Base-by-base conservation (phyloP, 2,888 invertebrate species). In the Trichogramma evanescens region DNA sequence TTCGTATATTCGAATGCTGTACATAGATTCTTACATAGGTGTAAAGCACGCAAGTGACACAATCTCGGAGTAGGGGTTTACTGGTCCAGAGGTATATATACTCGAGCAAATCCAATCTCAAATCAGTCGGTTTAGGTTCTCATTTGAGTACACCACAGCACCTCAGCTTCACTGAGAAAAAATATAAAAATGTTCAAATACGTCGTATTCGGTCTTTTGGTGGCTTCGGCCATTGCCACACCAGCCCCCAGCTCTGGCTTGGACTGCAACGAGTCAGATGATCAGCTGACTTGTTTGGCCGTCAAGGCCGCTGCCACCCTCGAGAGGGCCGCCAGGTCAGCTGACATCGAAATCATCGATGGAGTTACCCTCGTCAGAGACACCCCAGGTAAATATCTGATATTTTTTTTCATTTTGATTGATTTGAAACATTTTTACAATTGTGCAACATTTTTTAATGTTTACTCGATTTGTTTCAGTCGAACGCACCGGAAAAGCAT, bases 251-350 rank as follows among this genome's bases (percentile, higher is more conserved):
- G 9, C 64, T 57, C 56, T 63, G 64, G 67, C 50, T 26, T 26
- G 26, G 71, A 77, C 65, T 77, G 77, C 62, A 77, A 80, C 59
- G 77, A 79, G 59, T 74, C 76, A 9, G 79, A 81, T 54, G 80
- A 82, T 60, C 70, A 82, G 66, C 71, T 82, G 66, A 81, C 82
- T 62, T 86, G 86, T 74, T 72, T 84, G 59, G 82, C 84, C 48
- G 80, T 85, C 54, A 84, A 84, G 74, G 80, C 84, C 45, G 80
- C 83, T 64, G 80, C 80, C 52, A 80, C 81, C 53, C 67, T 86
- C 59, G 80, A 83, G 66, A 80, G 82, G 58, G 83, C 83, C 0
- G 79, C 83, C 50, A 80, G 82, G 63, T 82, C 82, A 67, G 79
- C 79, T 67, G 80, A 82, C 69, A 79, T 87, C 62, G 80, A 83